Conservation (phyloP, 2,113 vertebrate species). For the Microcebus murinus region DNA sequence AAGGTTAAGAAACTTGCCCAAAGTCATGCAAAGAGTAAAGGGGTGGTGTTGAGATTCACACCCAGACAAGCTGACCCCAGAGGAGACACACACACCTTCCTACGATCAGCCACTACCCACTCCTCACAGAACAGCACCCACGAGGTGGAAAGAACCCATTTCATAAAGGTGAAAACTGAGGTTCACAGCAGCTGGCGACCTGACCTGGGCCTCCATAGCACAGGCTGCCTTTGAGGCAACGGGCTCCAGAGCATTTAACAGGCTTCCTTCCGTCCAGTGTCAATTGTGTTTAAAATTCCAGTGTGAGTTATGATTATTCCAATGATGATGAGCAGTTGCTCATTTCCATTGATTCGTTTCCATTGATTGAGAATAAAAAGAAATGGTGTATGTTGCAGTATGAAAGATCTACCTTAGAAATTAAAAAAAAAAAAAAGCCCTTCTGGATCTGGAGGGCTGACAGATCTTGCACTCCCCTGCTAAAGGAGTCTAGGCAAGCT, state of each 20-base stretch:
- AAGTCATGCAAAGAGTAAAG: not conserved
- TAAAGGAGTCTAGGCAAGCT: not conserved
- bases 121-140: too few relatives aligned
- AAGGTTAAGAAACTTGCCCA: not conserved
- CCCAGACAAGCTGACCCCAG: not conserved
- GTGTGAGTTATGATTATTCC: not conserved
- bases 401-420: not conserved
- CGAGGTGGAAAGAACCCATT: fast-evolving
- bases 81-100: fast-evolving
- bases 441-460: not conserved
- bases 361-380: not conserved
- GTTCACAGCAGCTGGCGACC: not conserved
- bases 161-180: not conserved
- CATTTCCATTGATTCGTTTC: not conserved
- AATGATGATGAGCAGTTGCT: not conserved
- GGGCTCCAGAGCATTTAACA: not conserved
- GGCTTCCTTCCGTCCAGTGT: not conserved
- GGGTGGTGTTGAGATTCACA: not conserved
- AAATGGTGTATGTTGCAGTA: not conserved
- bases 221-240: not conserved
- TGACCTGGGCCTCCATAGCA: not conserved
- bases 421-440: not conserved
- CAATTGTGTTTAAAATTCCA: not conserved
- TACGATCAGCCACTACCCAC: not conserved
- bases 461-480: not conserved